Base-by-base conservation (phyloP, 2,888 invertebrate species). In the Euproctis similis region DNA sequence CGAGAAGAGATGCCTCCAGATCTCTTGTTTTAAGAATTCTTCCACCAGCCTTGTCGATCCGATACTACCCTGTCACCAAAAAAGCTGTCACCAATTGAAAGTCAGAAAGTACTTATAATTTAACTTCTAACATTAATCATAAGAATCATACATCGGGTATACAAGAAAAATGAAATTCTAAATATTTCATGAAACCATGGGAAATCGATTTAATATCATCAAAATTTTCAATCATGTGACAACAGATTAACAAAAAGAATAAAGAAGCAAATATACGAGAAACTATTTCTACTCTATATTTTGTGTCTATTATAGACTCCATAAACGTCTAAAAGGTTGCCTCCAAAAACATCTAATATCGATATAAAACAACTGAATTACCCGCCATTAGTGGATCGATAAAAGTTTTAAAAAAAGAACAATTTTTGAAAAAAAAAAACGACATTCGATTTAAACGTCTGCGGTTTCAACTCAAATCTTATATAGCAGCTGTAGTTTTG, bases 371-470 rank as follows among this genome's bases (percentile, higher is more conserved):
- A 45, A 41, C 45, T 42, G 27, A 42, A 45, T 52, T 51, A 63
- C 53, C 50, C 40, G 52, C 59, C 62, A 68, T 63, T 62, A 62
- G 53, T 52, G 53, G 57, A 58, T 49, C 60, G 60, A 61, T 65
- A 62, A 55, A 63, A 59, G 57, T 42, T 57, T 39, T 12, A 17
- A 60, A 60, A 53, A 63, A 58, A 39, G 40, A 59, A n/a, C n/a
- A n/a, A n/a, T 60, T 59, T 53, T 58, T 57, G 55, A 59, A 66
- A n/a, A n/a, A n/a, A n/a, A n/a, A n/a, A 66, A 72, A 67, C 66
- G 57, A 53, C 50, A 42, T 48, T 54, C 61, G 57, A 55, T 66
- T 67, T 61, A 41, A n/a, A n/a, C 46, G 59, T 65, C 58, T 73
- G 74, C 64, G 73, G 74, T 74, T 62, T 44, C 24, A 23, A 45